Conservation (phyloP, 2,888 invertebrate genomes). For the Caradrina kadenii region DNA sequence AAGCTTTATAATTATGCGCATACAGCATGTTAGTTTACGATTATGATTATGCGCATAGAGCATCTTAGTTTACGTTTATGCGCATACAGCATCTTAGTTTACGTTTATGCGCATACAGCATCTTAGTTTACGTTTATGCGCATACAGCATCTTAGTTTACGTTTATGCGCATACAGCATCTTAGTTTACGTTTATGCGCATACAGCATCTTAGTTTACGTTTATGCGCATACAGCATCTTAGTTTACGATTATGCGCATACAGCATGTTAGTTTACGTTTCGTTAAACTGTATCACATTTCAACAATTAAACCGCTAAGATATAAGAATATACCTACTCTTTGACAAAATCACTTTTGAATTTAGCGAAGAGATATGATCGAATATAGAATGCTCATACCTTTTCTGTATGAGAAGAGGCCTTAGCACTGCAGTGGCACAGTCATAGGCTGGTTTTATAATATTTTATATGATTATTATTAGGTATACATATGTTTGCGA, state of each 20-base stretch:
- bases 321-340: background rate
- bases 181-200: background rate
- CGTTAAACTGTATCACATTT: background rate
- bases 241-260: background rate
- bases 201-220: background rate
- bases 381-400: too few relatives aligned
- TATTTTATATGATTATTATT: too few relatives aligned
- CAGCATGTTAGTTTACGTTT: background rate
- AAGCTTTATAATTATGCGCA: background rate
- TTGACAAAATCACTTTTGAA: too few relatives aligned
- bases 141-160: too few relatives aligned
- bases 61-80: background rate
- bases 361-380: too few relatives aligned
- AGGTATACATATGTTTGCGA: background rate
- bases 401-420: too few relatives aligned
- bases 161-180: background rate
- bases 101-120: background rate
- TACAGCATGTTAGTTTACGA: background rate
- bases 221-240: background rate
- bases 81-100: too few relatives aligned
- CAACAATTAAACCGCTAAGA: background rate
- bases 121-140: background rate
- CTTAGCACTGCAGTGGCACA: too few relatives aligned
- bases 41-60: background rate
- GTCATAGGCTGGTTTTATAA: too few relatives aligned